Evolutionary conservation across 1,140 invertebrate genomes (phyloP).

Genomic region (Hylaeus anthracinus): DNA sequence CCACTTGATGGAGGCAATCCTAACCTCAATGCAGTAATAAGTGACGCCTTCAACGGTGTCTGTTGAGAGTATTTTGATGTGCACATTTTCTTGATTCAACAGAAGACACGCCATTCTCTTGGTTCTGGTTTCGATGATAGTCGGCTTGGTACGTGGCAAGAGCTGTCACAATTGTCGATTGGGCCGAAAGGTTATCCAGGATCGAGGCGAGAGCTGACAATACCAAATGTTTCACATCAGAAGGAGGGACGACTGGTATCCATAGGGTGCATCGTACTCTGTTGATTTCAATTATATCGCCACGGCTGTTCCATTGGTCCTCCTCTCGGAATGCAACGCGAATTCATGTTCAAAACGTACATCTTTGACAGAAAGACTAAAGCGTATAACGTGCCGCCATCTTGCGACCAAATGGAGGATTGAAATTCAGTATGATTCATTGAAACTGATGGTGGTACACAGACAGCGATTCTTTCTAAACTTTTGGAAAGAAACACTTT

Average conservation of each 20-base stretch:
- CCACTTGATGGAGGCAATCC: constrained; percentile 88
- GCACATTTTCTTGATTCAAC: constrained; percentile 82
- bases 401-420: neutral
- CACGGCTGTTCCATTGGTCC: neutral
- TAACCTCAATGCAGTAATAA: constrained; percentile 86
- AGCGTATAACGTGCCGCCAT: constrained; percentile 14
- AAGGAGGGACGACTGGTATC: constrained; percentile 24
- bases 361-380: constrained; percentile 24
- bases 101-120: constrained; percentile 84
- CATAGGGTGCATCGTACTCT: constrained; percentile 25
- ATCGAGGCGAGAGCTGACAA: constrained; percentile 16
- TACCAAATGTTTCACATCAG: constrained; percentile 32
- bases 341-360: neutral
- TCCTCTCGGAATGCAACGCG: neutral
- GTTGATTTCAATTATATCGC: neutral
- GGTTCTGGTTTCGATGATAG: neutral
- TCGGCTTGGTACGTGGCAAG: constrained; percentile 5
- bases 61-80: constrained; percentile 83
- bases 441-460: no score
- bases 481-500: no score
- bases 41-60: constrained; percentile 83
- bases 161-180: neutral
- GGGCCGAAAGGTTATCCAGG: constrained; percentile 53
- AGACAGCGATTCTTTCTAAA: no score
- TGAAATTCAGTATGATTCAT: neutral